These are phyloP conservation scores for Gastracanthus pulcherrimus DNA, from an alignment of 2,888 invertebrate species.

Conservation along the genomic window DNA sequence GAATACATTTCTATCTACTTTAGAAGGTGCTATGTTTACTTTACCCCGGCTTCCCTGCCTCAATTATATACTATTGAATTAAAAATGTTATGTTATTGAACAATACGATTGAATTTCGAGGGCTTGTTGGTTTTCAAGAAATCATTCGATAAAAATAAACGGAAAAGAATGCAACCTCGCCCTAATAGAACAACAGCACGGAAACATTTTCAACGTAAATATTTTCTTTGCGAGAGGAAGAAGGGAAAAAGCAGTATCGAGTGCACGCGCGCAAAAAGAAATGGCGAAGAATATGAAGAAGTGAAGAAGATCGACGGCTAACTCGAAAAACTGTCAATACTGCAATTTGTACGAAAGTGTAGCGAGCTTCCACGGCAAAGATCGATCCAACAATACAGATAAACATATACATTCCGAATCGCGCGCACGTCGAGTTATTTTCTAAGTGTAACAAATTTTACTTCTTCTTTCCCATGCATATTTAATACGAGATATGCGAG, in stretches of 20 bases:
- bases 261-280: not conserved
- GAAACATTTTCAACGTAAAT: no score
- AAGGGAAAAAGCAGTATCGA: not conserved
- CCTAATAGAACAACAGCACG: no score
- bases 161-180: no score
- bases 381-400: not conserved
- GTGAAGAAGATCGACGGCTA: not conserved
- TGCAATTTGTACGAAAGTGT: not conserved
- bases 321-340: not conserved
- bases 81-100: no score
- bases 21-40: no score
- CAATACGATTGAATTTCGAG: no score
- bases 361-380: not conserved
- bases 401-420: not conserved
- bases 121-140: no score
- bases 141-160: no score
- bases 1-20: no score
- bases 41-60: no score
- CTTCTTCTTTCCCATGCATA: not conserved
- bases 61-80: no score
- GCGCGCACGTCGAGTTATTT: not conserved
- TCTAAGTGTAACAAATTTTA: not conserved
- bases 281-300: not conserved
- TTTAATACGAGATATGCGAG: not conserved
- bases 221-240: not conserved